Evolutionary conservation across 2,888 invertebrate genomes (phyloP).

Genomic region (Aricia artaxerxes): DNA sequence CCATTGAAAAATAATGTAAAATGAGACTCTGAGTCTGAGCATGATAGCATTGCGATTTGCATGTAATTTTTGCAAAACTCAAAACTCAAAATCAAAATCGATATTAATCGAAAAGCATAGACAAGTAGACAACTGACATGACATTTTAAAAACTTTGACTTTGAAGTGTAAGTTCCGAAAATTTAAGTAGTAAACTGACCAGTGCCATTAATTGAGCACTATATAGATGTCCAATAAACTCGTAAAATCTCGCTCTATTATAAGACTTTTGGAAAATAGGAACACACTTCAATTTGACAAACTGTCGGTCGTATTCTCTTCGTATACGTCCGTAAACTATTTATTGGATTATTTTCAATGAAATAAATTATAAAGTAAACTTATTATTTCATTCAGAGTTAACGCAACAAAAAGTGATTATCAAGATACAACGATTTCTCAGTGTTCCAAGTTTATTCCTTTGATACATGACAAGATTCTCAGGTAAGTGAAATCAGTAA

Average conservation of each 20-base stretch:
- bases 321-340: background rate
- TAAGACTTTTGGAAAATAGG: background rate
- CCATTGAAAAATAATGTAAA: no score
- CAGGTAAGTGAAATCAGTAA: conserved; percentile 19
- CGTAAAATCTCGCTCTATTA: background rate
- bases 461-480: background rate
- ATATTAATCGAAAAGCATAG: no score
- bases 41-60: no score
- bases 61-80: no score
- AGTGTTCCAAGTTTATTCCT: background rate
- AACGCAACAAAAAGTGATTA: conserved; percentile 12
- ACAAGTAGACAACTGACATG: no score
- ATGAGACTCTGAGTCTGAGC: no score
- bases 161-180: background rate
- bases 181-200: background rate
- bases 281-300: background rate
- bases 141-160: background rate
- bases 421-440: background rate
- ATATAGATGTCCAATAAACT: background rate
- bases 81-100: no score
- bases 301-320: background rate
- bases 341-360: background rate
- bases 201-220: background rate
- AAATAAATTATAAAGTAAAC: background rate
- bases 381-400: background rate